A percentile compares a stretch with the other conserved stretches of the same genome.
Conservation (phyloP, 2,113 vertebrate species). For the Cichladusa arquata region DNA sequence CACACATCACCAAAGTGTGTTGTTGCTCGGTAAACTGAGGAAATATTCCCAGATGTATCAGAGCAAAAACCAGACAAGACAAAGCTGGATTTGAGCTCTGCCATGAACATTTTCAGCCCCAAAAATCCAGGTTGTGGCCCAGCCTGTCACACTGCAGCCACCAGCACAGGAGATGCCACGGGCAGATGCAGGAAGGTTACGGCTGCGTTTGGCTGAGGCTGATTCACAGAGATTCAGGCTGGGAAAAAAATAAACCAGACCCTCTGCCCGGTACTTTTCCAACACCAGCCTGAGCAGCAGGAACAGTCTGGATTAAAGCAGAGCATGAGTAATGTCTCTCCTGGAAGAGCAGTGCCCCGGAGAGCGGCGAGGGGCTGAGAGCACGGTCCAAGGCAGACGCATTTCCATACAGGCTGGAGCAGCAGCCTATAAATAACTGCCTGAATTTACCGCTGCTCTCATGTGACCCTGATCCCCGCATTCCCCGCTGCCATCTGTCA, state of each 20-base stretch:
- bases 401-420: slow-evolving; percentile 75
- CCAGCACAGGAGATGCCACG: not conserved
- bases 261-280: slow-evolving; percentile 25
- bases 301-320: slow-evolving; percentile 34
- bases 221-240: not conserved
- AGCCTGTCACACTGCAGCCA: fast-evolving
- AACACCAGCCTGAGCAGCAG: not conserved
- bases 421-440: slow-evolving; percentile 79
- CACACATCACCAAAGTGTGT: fast-evolving
- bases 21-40: not conserved
- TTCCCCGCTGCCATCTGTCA: slow-evolving; percentile 69
- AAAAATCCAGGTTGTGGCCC: fast-evolving
- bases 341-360: slow-evolving; percentile 37
- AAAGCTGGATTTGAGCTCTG: not conserved
- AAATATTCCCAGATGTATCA: not conserved
- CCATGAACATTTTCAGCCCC: fast-evolving
- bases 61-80: not conserved
- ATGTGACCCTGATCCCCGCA: slow-evolving; percentile 76
- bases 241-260: not conserved
- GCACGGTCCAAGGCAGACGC: slow-evolving; percentile 42
- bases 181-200: not conserved
- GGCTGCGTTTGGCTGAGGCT: not conserved
- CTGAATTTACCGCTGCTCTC: slow-evolving; percentile 73
- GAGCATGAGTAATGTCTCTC: slow-evolving; percentile 50
- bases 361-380: slow-evolving; percentile 24